Conservation (phyloP, 2,888 invertebrate genomes). For the Synergus gifuensis region DNA sequence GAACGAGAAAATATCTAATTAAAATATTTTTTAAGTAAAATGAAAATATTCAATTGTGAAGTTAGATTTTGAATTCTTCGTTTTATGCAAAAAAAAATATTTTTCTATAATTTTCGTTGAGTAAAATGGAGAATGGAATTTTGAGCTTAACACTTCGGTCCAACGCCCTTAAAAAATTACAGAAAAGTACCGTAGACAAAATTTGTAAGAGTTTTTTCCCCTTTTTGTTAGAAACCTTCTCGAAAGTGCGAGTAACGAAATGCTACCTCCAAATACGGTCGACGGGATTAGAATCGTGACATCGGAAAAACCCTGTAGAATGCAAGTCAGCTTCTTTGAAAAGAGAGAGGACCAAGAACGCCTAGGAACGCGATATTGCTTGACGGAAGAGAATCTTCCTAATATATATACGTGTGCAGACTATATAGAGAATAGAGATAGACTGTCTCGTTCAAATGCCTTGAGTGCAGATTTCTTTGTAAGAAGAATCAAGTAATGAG, state of each 20-base stretch:
- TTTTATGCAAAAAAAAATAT: too few species aligned
- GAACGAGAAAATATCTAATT: too few species aligned
- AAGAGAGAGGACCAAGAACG: conserved; percentile 38
- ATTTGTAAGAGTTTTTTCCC: not conserved
- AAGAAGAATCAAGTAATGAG: not conserved
- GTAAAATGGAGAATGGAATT: too few species aligned
- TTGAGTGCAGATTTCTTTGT: not conserved
- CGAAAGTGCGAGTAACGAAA: conserved; percentile 74
- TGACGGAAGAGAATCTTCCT: conserved; percentile 30
- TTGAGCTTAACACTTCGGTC: too few species aligned
- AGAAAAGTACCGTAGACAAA: too few species aligned
- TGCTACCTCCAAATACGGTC: conserved; percentile 68
- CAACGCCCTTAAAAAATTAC: too few species aligned
- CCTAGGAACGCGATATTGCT: conserved; percentile 23
- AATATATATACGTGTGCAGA: not conserved
- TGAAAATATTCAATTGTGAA: too few species aligned
- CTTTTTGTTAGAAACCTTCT: conserved; percentile 58
- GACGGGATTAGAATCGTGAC: conserved; percentile 52
- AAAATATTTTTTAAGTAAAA: too few species aligned
- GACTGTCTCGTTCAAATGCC: not conserved
- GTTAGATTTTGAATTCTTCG: too few species aligned
- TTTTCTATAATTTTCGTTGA: too few species aligned
- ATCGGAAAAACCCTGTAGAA: conserved; percentile 68
- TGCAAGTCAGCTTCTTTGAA: conserved; percentile 47
- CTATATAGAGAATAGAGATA: not conserved